Percentiles rank a stretch among this genome's conserved stretches.
Conservation (phyloP, 2,113 vertebrate species). For the Anolis sagrei region DNA sequence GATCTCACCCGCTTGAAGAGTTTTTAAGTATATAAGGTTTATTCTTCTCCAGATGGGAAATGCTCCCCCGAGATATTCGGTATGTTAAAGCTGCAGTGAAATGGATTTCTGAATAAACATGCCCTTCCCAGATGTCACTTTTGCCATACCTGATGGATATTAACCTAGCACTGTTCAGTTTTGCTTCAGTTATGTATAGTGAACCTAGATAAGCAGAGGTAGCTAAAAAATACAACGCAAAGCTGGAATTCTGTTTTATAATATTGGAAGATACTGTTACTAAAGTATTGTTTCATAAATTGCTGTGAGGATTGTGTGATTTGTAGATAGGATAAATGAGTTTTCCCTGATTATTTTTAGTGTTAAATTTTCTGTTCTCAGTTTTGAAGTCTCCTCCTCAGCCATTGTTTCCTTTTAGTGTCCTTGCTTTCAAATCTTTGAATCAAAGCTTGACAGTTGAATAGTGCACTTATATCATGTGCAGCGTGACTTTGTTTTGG, state of each 20-base stretch:
- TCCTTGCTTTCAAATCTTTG: not conserved
- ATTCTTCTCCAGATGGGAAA: too few species aligned
- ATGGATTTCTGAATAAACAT: not conserved
- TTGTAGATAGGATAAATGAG: not conserved
- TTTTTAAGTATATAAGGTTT: too few species aligned
- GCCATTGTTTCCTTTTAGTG: not conserved
- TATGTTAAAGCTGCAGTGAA: not conserved
- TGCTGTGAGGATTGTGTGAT: not conserved
- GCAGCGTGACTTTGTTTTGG: not conserved
- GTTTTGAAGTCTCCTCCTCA: not conserved
- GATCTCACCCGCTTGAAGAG: too few species aligned
- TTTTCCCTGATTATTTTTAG: not conserved
- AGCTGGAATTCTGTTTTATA: too few species aligned
- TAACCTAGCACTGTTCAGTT: not conserved
- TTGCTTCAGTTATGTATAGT: not conserved
- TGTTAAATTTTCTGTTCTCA: not conserved
- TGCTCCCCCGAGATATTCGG: not conserved
- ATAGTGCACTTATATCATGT: not conserved
- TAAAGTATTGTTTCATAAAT: not conserved
- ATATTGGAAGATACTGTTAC: not conserved
- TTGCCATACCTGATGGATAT: not conserved
- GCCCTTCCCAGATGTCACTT: not conserved
- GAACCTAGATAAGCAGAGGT: not conserved
- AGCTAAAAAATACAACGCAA: not conserved
- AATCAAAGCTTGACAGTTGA: not conserved